Evolutionary conservation across 2,888 invertebrate genomes (phyloP).

Genomic region (Morpho helenor): DNA sequence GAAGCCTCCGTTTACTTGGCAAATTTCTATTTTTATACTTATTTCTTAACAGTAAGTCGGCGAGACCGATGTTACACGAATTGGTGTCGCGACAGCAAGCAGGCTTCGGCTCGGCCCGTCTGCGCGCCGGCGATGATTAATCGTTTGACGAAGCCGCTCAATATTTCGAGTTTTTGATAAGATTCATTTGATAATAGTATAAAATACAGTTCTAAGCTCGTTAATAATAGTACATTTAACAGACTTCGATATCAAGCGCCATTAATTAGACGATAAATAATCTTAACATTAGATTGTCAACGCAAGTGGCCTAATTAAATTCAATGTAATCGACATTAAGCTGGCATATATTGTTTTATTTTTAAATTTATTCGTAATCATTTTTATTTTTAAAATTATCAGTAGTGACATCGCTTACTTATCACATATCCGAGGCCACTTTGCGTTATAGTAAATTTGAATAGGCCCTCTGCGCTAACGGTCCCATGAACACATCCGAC

Average conservation of each 20-base stretch:
- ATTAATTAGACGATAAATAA: constrained; percentile 31
- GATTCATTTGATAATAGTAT: background rate
- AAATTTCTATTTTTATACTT: constrained; percentile 44
- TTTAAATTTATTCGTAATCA: constrained; percentile 5
- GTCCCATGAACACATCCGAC: constrained; percentile 16
- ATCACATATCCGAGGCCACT: constrained; percentile 21
- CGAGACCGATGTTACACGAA: constrained; percentile 3
- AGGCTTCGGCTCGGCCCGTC: constrained; percentile 40
- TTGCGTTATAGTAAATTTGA: constrained; percentile 21
- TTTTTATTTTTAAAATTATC: constrained; percentile 15
- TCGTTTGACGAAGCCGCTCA: constrained; percentile 24
- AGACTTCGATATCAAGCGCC: constrained; percentile 9
- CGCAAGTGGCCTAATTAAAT: constrained; percentile 33
- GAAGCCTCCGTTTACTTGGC: constrained; percentile 38
- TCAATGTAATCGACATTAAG: constrained; percentile 20
- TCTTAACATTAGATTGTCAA: constrained; percentile 28
- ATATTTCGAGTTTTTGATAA: background rate
- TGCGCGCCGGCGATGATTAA: constrained; percentile 24
- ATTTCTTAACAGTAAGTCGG: constrained; percentile 18
- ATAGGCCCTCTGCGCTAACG: constrained; percentile 29
- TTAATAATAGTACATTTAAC: too few species aligned
- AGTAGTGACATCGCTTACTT: constrained; percentile 20
- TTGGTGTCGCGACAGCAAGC: constrained; percentile 14
- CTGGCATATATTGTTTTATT: constrained; percentile 12
- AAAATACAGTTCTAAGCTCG: too few species aligned